Percentiles rank a stretch among this genome's conserved stretches.
These are phyloP conservation scores for Anadara kagoshimensis DNA, from an alignment of 1,140 invertebrate species.

Conservation along the genomic window DNA sequence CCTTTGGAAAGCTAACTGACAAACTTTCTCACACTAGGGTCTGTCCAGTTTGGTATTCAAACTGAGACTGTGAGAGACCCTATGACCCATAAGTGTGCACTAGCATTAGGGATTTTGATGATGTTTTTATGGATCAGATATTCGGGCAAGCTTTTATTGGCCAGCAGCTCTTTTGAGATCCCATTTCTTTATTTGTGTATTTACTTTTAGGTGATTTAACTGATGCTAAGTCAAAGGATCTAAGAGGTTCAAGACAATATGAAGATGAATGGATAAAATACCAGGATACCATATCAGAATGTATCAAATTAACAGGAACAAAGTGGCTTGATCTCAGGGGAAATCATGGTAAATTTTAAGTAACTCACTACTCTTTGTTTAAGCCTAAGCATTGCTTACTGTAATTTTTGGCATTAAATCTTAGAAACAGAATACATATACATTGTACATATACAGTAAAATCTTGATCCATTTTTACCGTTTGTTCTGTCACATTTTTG, in stretches of 20 bases:
- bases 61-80: no score
- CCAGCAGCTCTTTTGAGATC: neutral
- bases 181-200: neutral
- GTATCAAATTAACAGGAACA: conserved; percentile 70
- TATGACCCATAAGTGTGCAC: neutral
- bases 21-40: no score
- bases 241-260: conserved; percentile 87
- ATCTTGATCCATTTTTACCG: no score
- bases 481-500: no score
- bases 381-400: no score
- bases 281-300: conserved; percentile 81
- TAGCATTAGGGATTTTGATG: neutral
- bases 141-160: neutral
- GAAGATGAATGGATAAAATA: conserved; percentile 91
- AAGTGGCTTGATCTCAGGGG: conserved; percentile 93
- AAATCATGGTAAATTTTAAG: conserved; percentile 84
- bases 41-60: no score
- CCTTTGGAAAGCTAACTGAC: no score
- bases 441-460: no score
- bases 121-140: neutral
- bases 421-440: no score
- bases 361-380: no score
- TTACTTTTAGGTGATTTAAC: conserved; percentile 85
- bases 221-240: conserved; percentile 88
- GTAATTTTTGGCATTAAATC: no score